These are phyloP conservation scores for Heliconius hewitsoni DNA, from an alignment of 1,140 invertebrate genomes.

Conservation along the genomic window DNA sequence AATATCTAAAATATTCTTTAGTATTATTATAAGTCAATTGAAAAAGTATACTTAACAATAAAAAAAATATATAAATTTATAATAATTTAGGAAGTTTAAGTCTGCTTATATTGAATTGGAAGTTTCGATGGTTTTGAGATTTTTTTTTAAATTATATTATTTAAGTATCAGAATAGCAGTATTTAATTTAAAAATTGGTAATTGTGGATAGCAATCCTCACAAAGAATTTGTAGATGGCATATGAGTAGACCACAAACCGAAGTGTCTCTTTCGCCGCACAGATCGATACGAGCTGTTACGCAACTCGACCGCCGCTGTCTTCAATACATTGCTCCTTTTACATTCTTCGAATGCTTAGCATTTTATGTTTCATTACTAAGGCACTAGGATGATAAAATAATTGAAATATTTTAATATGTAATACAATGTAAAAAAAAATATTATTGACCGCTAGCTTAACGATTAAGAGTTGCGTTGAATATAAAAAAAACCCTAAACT, in stretches of 20 bases:
- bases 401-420: neutral
- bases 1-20: neutral
- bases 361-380: neutral
- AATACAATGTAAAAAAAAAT: slow-evolving; percentile 1
- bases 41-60: neutral
- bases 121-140: neutral
- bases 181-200: neutral
- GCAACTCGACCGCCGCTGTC: slow-evolving; percentile 70
- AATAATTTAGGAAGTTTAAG: neutral
- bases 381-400: neutral
- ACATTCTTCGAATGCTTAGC: slow-evolving; percentile 27
- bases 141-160: neutral
- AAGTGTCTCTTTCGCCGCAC: slow-evolving; percentile 61
- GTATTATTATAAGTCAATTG: neutral
- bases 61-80: neutral
- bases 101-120: neutral
- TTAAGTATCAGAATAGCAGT: neutral
- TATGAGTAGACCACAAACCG: slow-evolving; percentile 51
- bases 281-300: slow-evolving; percentile 76
- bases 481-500: slow-evolving; percentile 7
- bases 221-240: slow-evolving; percentile 33
- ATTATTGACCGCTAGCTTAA: slow-evolving; percentile 17
- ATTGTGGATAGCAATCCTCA: neutral
- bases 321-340: slow-evolving; percentile 51
- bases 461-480: neutral